Conservation (phyloP, 2,888 invertebrate species). For the Habroteleia sp. region DNA sequence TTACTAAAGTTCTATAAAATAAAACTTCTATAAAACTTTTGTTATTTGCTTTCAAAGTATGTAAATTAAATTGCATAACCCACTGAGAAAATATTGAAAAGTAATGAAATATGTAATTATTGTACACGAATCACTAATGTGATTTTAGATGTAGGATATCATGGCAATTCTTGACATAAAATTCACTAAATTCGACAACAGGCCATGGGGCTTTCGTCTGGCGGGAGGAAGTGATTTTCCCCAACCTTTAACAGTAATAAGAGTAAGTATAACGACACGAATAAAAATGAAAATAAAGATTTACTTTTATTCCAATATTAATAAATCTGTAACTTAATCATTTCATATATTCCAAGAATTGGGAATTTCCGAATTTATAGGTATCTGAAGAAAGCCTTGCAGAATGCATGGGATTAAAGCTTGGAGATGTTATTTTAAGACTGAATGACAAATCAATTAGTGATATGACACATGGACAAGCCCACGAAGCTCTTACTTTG, state of each 20-base stretch:
- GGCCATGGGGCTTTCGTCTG: conserved; percentile 90
- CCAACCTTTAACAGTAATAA: conserved; percentile 87
- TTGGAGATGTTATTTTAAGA: conserved; percentile 91
- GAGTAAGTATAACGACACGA: conserved; percentile 85
- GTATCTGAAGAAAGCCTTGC: conserved; percentile 91
- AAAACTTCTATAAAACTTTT: no score
- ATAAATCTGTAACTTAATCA: no score
- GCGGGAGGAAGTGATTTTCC: conserved; percentile 89
- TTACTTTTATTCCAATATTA: no score
- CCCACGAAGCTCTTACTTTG: conserved; percentile 87
- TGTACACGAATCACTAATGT: conserved; percentile 32
- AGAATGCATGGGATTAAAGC: conserved; percentile 89
- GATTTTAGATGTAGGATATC: conserved; percentile 79
- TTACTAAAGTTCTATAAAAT: no score
- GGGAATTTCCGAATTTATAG: conserved; percentile 81
- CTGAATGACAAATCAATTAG: conserved; percentile 87
- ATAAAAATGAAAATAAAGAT: no score
- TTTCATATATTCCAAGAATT: no score
- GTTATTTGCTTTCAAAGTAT: no score
- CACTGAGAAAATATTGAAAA: no score
- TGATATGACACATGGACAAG: conserved; percentile 88
- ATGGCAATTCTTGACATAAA: conserved; percentile 86
- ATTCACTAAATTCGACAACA: conserved; percentile 84
- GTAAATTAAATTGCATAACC: no score
- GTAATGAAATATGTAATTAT: not conserved